These are phyloP conservation scores for Anthophora plumipes DNA, from an alignment of 2,888 invertebrate genomes.

Conservation along the genomic window DNA sequence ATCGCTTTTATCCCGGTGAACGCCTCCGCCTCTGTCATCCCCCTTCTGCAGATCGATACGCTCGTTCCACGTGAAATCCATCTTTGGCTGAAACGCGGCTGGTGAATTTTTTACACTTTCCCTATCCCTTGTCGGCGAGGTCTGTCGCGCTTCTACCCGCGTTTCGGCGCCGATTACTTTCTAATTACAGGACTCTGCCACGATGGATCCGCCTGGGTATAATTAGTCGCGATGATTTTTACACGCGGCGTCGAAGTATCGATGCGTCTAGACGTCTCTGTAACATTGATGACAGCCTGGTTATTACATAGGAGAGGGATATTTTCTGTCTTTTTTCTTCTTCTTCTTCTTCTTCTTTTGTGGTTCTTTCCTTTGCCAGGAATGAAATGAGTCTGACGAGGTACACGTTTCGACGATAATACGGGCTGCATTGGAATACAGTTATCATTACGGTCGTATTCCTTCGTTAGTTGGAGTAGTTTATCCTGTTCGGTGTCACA, in stretches of 20 bases:
- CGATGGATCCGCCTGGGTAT: not conserved
- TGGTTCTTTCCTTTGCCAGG: not conserved
- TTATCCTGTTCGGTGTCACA: slow-evolving; percentile 4
- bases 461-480: not conserved
- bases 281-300: not conserved
- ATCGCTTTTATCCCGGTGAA: slow-evolving; percentile 37
- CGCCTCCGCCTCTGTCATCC: not conserved
- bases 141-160: not conserved
- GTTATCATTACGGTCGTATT: not conserved
- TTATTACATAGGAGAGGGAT: not conserved
- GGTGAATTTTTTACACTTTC: slow-evolving; percentile 32
- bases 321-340: no score
- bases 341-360: not conserved
- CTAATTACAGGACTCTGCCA: slow-evolving; percentile 12
- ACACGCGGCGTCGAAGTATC: not conserved
- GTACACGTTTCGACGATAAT: not conserved
- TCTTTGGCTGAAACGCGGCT: slow-evolving; percentile 12
- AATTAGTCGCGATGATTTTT: slow-evolving; percentile 33
- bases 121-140: not conserved
- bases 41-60: slow-evolving; percentile 36
- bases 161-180: slow-evolving; percentile 3
- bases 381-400: not conserved
- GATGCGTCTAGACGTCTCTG: not conserved
- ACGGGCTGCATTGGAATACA: not conserved
- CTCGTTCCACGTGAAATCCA: slow-evolving; percentile 26